Conservation (phyloP, 2,888 invertebrate genomes). For the Osmoderma eremita region DNA sequence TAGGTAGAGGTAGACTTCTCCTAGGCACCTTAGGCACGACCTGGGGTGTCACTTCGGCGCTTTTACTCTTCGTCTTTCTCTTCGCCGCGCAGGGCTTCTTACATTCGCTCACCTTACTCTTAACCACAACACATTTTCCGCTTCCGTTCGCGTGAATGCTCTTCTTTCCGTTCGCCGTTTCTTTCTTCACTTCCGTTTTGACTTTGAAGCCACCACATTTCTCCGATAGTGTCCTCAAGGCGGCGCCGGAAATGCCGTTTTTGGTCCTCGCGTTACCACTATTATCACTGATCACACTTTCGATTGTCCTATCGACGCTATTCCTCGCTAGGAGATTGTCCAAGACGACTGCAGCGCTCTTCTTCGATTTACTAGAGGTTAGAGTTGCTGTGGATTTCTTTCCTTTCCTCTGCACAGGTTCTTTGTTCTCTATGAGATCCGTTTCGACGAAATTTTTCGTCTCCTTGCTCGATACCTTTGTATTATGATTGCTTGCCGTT, state of each 20-base stretch:
- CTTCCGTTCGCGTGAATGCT: constrained; percentile 4
- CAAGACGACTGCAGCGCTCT: constrained; percentile 61
- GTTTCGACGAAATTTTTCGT: constrained; percentile 49
- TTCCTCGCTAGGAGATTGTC: constrained; percentile 70
- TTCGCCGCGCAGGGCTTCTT: constrained; percentile 52
- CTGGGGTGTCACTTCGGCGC: constrained; percentile 51
- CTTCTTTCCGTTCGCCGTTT: constrained; percentile 54
- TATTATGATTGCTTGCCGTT: constrained; percentile 56
- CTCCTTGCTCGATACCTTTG: constrained; percentile 56
- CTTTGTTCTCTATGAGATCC: constrained; percentile 53
- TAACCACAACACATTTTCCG: constrained; percentile 31
- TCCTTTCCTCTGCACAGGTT: constrained; percentile 45
- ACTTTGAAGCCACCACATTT: constrained; percentile 59
- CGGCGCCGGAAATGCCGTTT: constrained; percentile 13
- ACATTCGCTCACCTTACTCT: constrained; percentile 45
- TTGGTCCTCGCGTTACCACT: constrained; percentile 49
- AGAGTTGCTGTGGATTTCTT: constrained; percentile 44
- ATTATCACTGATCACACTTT: constrained; percentile 61
- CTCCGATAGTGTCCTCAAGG: constrained; percentile 31
- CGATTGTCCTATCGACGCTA: constrained; percentile 67
- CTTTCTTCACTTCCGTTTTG: constrained; percentile 65
- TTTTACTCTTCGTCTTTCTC: constrained; percentile 55
- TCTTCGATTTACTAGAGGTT: constrained; percentile 43
- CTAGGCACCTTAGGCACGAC: constrained; percentile 54
- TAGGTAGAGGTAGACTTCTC: constrained; percentile 64